Percentiles rank a stretch among this genome's conserved stretches.
These are phyloP conservation scores for Synodontis membranacea DNA, from an alignment of 2,113 vertebrate species.

Conservation along the genomic window DNA sequence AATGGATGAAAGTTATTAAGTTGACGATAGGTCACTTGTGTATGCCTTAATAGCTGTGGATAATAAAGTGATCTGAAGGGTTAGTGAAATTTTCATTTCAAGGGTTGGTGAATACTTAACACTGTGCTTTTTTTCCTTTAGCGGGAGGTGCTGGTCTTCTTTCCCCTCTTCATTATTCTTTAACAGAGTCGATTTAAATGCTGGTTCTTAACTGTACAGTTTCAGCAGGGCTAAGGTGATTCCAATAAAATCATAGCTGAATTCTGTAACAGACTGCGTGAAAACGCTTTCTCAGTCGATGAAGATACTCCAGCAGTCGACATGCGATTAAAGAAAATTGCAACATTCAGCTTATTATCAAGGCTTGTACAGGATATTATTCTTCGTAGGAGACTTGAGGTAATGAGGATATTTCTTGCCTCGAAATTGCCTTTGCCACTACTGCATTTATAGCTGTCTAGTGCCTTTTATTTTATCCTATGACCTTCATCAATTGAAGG, in stretches of 20 bases:
- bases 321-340: background rate
- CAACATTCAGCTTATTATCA: background rate
- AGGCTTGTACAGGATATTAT: background rate
- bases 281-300: background rate
- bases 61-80: slow-evolving; percentile 30
- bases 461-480: background rate
- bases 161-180: background rate
- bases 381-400: background rate
- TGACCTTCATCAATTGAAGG: background rate
- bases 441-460: background rate
- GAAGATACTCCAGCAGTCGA: background rate
- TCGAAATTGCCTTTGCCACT: background rate
- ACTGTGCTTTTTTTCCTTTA: background rate
- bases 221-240: background rate
- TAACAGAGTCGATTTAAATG: background rate
- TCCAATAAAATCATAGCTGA: background rate
- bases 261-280: background rate
- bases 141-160: background rate
- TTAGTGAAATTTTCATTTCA: background rate
- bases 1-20: slow-evolving; percentile 23
- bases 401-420: background rate
- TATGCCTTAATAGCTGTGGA: slow-evolving; percentile 32
- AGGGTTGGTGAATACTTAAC: slow-evolving; percentile 9
- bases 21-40: slow-evolving; percentile 5
- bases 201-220: background rate